Evolutionary conservation across 2,113 vertebrate genomes (phyloP).

Genomic region (Rhinolophus ferrumequinum): DNA sequence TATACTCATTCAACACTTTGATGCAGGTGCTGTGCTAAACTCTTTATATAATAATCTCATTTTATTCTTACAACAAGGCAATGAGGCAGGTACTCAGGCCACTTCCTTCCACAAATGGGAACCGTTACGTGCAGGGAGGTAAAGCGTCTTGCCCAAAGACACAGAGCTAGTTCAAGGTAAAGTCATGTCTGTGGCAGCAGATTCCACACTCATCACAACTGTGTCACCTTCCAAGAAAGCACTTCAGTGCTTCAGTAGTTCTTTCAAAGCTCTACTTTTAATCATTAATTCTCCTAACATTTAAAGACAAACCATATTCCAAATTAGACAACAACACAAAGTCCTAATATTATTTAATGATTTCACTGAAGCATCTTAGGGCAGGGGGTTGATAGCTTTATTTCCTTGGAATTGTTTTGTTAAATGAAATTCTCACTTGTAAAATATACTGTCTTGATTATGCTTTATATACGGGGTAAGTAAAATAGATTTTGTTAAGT

Average conservation of each 20-base stretch:
- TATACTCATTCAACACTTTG: neutral
- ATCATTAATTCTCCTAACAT: neutral
- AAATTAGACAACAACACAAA: neutral
- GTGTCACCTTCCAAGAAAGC: neutral
- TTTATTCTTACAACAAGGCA: neutral
- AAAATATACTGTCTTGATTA: neutral
- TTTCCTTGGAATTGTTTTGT: neutral
- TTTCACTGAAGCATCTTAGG: neutral
- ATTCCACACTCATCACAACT: neutral
- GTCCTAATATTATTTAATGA: neutral
- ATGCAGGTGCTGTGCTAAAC: neutral
- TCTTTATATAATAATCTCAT: neutral
- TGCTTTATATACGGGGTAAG: neutral
- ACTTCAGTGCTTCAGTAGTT: fast-evolving
- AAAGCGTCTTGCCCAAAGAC: neutral
- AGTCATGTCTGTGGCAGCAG: neutral
- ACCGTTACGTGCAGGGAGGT: neutral
- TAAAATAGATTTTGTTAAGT: neutral
- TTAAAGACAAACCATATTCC: neutral
- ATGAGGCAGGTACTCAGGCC: neutral
- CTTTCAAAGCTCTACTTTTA: neutral
- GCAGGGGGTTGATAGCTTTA: neutral
- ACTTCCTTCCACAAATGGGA: neutral
- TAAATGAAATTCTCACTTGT: neutral
- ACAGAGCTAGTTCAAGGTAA: neutral